These are phyloP conservation scores for Galago senegalensis DNA, from an alignment of 2,797 vertebrate species.

Conservation along the genomic window DNA sequence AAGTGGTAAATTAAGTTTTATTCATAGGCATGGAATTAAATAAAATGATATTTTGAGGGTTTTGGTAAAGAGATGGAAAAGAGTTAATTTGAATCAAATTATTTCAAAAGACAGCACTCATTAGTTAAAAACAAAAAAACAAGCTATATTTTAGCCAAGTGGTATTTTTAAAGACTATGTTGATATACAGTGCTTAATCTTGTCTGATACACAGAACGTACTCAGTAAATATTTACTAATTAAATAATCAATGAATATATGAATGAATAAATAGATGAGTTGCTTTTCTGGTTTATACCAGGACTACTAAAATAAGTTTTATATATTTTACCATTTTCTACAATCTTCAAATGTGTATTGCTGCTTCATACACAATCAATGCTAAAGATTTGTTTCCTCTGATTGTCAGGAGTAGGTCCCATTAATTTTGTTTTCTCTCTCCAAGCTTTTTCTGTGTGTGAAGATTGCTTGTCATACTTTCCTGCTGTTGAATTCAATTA, in stretches of 20 bases:
- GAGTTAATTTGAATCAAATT: slow-evolving; percentile 3
- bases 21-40: not conserved
- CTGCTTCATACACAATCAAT: not conserved
- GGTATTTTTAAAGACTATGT: not conserved
- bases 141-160: not conserved
- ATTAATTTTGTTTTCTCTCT: slow-evolving; percentile 47
- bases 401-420: not conserved
- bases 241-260: not conserved
- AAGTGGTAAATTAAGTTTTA: not conserved
- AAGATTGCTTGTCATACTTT: not conserved
- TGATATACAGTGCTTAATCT: not conserved
- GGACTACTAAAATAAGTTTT: not conserved
- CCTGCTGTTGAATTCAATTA: slow-evolving; percentile 21
- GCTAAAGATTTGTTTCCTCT: not conserved
- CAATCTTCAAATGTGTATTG: not conserved
- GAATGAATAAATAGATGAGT: not conserved
- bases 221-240: not conserved
- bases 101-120: not conserved
- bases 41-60: not conserved
- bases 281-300: not conserved
- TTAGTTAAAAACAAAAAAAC: not conserved
- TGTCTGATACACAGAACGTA: not conserved
- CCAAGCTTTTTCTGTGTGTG: slow-evolving; percentile 17
- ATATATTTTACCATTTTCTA: not conserved
- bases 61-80: slow-evolving; percentile 13